phyloP scores from a whole-genome alignment of 92 coral and sea anemone genomes.

The Muricea muricata region DNA sequence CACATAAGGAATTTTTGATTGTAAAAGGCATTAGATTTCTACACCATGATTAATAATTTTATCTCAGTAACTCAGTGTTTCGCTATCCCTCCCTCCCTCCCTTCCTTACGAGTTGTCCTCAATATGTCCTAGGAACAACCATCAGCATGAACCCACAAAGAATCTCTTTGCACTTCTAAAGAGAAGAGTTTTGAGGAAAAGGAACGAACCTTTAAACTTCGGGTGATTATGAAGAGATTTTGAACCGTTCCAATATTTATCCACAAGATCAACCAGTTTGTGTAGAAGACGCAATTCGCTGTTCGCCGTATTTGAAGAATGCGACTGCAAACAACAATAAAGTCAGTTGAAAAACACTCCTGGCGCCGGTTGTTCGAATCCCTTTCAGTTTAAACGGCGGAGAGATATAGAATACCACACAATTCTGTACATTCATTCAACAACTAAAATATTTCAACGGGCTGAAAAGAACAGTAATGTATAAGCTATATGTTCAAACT shows the following conservation, averaged over 20 bases:
- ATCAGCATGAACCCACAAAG: no score
- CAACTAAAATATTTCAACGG: no score
- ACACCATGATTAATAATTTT: no score
- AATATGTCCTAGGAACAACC: no score
- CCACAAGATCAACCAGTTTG: slow-evolving; percentile 95
- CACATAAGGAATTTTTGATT: no score
- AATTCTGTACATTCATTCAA: no score
- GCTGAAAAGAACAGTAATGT: no score
- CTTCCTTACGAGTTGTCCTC: no score
- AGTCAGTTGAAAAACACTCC: not conserved
- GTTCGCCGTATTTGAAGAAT: slow-evolving; percentile 21
- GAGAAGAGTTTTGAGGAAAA: not conserved
- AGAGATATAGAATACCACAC: not conserved
- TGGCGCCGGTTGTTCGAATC: not conserved
- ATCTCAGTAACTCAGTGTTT: no score
- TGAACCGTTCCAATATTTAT: slow-evolving; percentile 99
- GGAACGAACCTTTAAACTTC: slow-evolving; percentile 77
- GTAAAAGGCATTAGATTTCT: no score
- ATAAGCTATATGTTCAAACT: no score
- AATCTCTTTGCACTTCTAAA: not conserved
- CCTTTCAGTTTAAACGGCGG: not conserved
- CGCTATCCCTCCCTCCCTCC: no score
- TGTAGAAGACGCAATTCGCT: slow-evolving; percentile 35
- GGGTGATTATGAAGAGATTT: slow-evolving; percentile 89
- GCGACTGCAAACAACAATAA: not conserved